Evolutionary conservation across 2,888 invertebrate species (phyloP).

Genomic region (Idaea dimidiata): DNA sequence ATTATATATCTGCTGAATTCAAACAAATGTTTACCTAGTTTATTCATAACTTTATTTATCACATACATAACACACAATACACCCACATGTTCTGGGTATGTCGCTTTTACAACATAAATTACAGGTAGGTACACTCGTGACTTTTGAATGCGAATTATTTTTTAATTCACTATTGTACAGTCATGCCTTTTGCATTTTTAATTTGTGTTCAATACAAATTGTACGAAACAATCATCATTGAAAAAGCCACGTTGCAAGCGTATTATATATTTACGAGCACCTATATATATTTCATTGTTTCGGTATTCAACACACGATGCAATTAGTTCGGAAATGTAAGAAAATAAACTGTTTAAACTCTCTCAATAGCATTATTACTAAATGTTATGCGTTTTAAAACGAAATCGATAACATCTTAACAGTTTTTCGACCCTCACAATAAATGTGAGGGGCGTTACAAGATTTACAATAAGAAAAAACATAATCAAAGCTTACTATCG

Average conservation of each 20-base stretch:
- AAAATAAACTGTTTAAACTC: slow-evolving; percentile 52
- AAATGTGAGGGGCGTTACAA: slow-evolving; percentile 54
- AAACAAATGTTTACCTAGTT: not conserved
- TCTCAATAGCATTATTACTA: slow-evolving; percentile 52
- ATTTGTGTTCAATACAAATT: slow-evolving; percentile 54
- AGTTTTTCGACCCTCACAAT: slow-evolving; percentile 49
- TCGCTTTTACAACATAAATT: slow-evolving; percentile 1
- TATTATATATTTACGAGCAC: slow-evolving; percentile 34
- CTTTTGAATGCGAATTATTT: slow-evolving; percentile 29
- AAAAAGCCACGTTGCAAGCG: slow-evolving; percentile 39
- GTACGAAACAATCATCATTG: slow-evolving; percentile 56
- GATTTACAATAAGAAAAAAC: slow-evolving; percentile 52
- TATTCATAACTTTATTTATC: slow-evolving; percentile 34
- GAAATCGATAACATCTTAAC: slow-evolving; percentile 58
- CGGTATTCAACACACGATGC: slow-evolving; percentile 48
- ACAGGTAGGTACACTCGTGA: slow-evolving; percentile 28
- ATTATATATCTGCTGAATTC: no score
- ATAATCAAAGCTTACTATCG: slow-evolving; percentile 31
- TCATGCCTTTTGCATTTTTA: slow-evolving; percentile 39
- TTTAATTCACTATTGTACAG: slow-evolving; percentile 34
- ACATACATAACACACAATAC: slow-evolving; percentile 51
- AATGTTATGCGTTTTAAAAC: slow-evolving; percentile 55
- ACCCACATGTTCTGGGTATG: slow-evolving; percentile 18
- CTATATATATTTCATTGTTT: slow-evolving; percentile 47
- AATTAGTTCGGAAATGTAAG: slow-evolving; percentile 56